phyloP scores from a whole-genome alignment of 30 jellyfish, hydroid and myxozoan species.

The Aurelia coerulea region DNA sequence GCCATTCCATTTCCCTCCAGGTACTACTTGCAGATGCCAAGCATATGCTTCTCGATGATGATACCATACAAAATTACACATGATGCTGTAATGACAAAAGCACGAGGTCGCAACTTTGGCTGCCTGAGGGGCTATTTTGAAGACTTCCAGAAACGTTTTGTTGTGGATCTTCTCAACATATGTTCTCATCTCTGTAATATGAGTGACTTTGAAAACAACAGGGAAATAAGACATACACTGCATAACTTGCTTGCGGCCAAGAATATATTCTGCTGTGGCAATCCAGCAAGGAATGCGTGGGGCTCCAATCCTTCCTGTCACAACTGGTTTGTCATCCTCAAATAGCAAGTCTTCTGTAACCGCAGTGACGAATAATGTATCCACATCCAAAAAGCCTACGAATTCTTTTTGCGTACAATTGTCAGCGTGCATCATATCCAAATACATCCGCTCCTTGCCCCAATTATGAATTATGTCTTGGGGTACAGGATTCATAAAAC shows the following conservation, averaged over 20 bases:
- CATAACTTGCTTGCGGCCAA: slow-evolving; percentile 49
- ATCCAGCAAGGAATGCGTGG: slow-evolving; percentile 38
- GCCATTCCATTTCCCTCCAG: slow-evolving; percentile 31
- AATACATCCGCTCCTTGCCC: slow-evolving; percentile 22
- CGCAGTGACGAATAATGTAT: slow-evolving; percentile 32
- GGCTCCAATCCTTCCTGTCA: slow-evolving; percentile 24
- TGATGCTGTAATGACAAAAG: slow-evolving; percentile 37
- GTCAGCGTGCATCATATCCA: slow-evolving; percentile 45
- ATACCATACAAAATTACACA: slow-evolving; percentile 56
- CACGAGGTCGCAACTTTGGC: slow-evolving; percentile 5
- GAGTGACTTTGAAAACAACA: slow-evolving; percentile 35
- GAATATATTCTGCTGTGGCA: slow-evolving; percentile 29
- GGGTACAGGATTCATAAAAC: slow-evolving; percentile 12
- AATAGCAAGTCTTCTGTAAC: slow-evolving; percentile 44
- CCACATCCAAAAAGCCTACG: slow-evolving; percentile 51
- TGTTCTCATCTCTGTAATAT: slow-evolving; percentile 25
- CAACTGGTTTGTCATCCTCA: slow-evolving; percentile 48
- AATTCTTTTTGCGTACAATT: slow-evolving; percentile 2
- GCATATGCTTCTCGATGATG: slow-evolving; percentile 44
- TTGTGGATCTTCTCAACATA: slow-evolving; percentile 29
- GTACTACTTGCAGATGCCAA: slow-evolving; percentile 45
- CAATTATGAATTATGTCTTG: slow-evolving; percentile 24
- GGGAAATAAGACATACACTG: slow-evolving; percentile 66
- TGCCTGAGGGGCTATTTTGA: slow-evolving; percentile 23
- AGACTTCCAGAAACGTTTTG: slow-evolving; percentile 33